Evolutionary conservation across 2,113 vertebrate species (phyloP).

Genomic region (Nesospiza acunhae): DNA sequence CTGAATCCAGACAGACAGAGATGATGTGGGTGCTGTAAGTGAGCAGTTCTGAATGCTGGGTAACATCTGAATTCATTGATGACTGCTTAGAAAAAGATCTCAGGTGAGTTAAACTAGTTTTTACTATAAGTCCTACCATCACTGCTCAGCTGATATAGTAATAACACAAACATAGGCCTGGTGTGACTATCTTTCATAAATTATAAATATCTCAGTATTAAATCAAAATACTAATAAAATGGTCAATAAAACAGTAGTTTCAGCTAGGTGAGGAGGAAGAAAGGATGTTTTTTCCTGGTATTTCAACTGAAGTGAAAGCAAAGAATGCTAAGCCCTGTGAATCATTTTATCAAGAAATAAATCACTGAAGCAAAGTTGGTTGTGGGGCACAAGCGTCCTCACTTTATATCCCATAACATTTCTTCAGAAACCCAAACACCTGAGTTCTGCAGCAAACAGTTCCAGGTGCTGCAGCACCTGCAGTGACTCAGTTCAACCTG

Average conservation of each 20-base stretch:
- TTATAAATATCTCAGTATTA: neutral
- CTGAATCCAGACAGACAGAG: neutral
- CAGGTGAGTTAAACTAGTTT: neutral
- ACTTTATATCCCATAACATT: neutral
- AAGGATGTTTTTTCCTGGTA: neutral
- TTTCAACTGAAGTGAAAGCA: neutral
- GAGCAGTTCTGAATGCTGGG: neutral
- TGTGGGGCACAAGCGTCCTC: rapidly evolving
- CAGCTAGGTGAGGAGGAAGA: neutral
- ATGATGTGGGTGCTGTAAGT: neutral
- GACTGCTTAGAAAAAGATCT: neutral
- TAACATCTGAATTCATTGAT: neutral
- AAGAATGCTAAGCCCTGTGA: neutral
- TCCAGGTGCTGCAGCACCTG: neutral
- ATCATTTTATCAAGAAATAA: neutral
- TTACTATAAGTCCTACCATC: neutral
- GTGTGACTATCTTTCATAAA: neutral
- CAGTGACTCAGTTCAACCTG: neutral
- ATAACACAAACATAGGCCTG: too few relatives aligned
- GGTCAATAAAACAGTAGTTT: neutral
- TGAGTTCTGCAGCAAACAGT: neutral
- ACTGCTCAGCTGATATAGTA: neutral
- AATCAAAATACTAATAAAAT: neutral
- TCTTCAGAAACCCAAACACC: neutral
- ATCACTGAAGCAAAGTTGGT: neutral